phyloP scores from a whole-genome alignment of 2,113 vertebrate genomes.

The Tetraodon nigroviridis region DNA sequence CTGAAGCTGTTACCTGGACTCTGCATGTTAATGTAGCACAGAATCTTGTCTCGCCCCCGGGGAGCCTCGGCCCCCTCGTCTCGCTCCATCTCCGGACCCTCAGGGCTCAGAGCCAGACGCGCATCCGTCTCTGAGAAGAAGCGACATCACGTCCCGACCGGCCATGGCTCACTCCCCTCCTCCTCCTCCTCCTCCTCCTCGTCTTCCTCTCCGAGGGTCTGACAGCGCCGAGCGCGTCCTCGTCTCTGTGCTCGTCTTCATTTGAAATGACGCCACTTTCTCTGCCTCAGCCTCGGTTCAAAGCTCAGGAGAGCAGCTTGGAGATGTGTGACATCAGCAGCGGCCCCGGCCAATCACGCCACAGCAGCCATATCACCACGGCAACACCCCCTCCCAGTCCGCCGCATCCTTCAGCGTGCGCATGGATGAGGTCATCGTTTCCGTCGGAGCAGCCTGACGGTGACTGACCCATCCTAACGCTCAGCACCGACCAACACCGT shows the following conservation, averaged over 20 bases:
- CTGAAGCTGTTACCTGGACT: conserved; percentile 57
- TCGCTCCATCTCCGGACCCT: conserved; percentile 44
- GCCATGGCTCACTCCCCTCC: too few relatives aligned
- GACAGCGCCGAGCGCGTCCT: background rate
- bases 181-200: too few relatives aligned
- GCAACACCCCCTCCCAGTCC: conserved; percentile 67
- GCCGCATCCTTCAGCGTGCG: conserved; percentile 74
- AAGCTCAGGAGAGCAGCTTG: conserved; percentile 90
- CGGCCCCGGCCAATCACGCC: conserved; percentile 82
- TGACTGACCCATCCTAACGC: background rate
- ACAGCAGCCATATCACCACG: conserved; percentile 82
- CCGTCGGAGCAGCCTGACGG: background rate
- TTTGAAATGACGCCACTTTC: conserved; percentile 35
- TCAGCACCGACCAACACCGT: background rate
- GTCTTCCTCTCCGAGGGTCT: conserved; percentile 7
- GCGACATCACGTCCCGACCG: background rate
- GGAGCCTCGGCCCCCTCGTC: conserved; percentile 23
- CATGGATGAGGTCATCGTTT: conserved; percentile 74
- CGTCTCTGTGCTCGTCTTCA: background rate
- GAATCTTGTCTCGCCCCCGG: conserved; percentile 47
- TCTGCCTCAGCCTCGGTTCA: conserved; percentile 70
- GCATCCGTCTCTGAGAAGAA: background rate
- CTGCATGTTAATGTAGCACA: conserved; percentile 66
- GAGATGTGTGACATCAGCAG: conserved; percentile 94
- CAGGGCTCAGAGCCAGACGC: background rate